Conservation (phyloP, 2,797 vertebrate genomes). For the Spinibarbus caldwelli region DNA sequence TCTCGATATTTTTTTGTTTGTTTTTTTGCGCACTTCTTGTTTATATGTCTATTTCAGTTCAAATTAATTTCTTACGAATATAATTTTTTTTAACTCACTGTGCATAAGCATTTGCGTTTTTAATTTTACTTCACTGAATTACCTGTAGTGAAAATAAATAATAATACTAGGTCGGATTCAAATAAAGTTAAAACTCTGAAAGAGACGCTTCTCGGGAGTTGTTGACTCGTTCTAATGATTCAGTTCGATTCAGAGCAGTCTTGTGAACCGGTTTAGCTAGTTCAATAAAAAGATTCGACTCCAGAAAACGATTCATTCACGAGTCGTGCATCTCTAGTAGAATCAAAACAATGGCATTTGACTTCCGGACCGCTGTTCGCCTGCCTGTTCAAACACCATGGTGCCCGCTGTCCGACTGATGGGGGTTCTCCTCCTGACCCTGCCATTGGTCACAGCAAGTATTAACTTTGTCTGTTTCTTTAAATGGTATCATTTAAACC, state of each 20-base stretch:
- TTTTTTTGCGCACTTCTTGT: too few species aligned
- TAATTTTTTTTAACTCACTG: background rate
- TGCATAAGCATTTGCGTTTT: background rate
- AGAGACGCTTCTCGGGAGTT: background rate
- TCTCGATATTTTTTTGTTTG: background rate
- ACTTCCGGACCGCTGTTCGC: conserved; percentile 30
- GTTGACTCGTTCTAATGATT: too few species aligned
- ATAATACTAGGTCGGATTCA: background rate
- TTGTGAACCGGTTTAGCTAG: background rate
- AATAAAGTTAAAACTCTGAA: background rate
- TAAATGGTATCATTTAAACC: background rate
- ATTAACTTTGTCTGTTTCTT: background rate
- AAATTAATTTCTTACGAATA: background rate
- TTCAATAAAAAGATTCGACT: conserved; percentile 18
- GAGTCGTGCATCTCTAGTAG: background rate
- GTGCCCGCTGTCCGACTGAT: background rate
- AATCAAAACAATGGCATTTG: background rate
- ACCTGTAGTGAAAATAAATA: background rate
- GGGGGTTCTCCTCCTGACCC: background rate
- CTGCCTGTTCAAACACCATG: background rate
- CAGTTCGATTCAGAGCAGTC: background rate
- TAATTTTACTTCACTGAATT: too few species aligned
- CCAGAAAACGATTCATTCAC: background rate
- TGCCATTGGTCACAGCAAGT: conserved; percentile 15
- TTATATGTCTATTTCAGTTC: background rate